Conservation (phyloP, 1,140 invertebrate species). For the Thaumatotibia leucotreta region DNA sequence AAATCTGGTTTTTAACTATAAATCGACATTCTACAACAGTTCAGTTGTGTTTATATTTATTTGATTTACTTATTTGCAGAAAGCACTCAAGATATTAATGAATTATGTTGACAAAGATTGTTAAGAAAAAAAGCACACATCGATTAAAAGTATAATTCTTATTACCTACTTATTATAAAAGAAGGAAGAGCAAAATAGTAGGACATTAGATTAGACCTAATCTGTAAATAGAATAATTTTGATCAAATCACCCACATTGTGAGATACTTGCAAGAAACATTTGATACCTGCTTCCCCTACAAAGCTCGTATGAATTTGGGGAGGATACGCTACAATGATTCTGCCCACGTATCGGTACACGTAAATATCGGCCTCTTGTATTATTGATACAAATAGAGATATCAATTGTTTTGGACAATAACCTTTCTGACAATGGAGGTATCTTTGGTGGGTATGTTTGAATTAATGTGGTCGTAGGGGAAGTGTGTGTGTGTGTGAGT, state of each 20-base stretch:
- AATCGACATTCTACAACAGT: no score
- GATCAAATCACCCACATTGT: conserved; percentile 3
- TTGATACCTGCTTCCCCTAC: conserved; percentile 11
- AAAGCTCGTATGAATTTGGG: conserved; percentile 16
- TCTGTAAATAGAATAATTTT: not conserved
- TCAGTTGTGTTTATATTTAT: no score
- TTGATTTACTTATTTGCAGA: no score
- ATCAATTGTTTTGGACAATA: conserved; percentile 73
- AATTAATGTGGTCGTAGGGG: conserved; percentile 3
- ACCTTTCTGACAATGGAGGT: conserved; percentile 50
- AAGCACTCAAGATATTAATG: no score
- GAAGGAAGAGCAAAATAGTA: not conserved
- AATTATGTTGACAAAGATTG: no score
- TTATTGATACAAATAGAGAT: conserved; percentile 76
- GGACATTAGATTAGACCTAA: not conserved
- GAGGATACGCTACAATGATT: conserved; percentile 43
- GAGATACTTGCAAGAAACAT: conserved; percentile 10
- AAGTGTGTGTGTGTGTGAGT: not conserved
- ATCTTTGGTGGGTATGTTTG: conserved; percentile 36
- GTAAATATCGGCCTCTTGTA: conserved; percentile 63
- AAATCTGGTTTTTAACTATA: no score
- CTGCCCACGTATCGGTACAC: conserved; percentile 61
- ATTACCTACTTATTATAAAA: no score
- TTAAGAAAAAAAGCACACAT: no score
- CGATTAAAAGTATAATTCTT: no score